These are phyloP conservation scores for Sialis fuliginosa DNA, from an alignment of 2,888 invertebrate species.

Conservation along the genomic window DNA sequence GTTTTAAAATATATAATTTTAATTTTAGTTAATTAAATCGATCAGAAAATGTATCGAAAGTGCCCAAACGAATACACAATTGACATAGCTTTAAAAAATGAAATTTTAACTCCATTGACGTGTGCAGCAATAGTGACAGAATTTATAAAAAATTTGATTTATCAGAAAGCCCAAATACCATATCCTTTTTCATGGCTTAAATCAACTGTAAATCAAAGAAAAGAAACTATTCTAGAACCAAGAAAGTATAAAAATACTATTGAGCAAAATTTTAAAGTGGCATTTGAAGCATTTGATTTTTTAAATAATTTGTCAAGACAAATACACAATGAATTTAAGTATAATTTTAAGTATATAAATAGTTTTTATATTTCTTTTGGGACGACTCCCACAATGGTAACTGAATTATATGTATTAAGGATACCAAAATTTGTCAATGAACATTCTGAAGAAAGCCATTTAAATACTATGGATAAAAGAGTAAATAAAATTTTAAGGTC, in stretches of 20 bases:
- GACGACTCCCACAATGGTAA: conserved; percentile 6
- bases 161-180: conserved; percentile 37
- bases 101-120: conserved; percentile 32
- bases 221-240: conserved; percentile 12
- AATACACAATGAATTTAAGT: conserved; percentile 4
- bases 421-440: conserved; percentile 6
- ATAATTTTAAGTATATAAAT: conserved; percentile 3
- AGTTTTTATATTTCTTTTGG: conserved; percentile 7
- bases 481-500: conserved; percentile 9
- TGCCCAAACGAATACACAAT: conserved; percentile 10
- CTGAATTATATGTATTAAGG: conserved; percentile 8
- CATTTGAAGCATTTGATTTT: conserved; percentile 27
- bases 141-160: conserved; percentile 34
- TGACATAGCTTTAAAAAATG: conserved; percentile 28
- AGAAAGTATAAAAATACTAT: conserved; percentile 25
- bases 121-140: conserved; percentile 37
- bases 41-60: no score
- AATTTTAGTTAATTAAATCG: no score
- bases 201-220: conserved; percentile 22
- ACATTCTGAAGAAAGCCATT: conserved; percentile 8
- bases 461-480: conserved; percentile 6
- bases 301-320: conserved; percentile 24
- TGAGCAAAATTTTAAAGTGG: conserved; percentile 26
- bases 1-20: no score
- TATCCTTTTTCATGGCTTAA: conserved; percentile 32